phyloP scores from a whole-genome alignment of 37 sponge, comb jelly and placozoan species.

The Haliclona indistincta region DNA sequence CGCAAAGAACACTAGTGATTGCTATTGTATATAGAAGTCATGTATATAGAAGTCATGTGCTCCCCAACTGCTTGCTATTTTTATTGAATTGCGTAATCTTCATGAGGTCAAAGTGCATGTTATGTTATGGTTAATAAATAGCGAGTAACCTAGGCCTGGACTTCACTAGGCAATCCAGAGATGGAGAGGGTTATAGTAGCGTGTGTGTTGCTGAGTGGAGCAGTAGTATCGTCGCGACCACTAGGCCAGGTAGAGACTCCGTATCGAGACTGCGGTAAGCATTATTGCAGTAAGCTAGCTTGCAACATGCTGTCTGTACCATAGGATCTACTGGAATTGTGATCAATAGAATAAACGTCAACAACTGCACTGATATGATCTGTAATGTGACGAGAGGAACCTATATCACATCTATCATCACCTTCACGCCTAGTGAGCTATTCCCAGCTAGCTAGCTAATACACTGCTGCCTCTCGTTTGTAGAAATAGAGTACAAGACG shows the following conservation, averaged over 20 bases:
- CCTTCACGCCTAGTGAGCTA: slow-evolving; percentile 17
- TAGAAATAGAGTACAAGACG: neutral
- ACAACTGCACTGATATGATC: slow-evolving; percentile 7
- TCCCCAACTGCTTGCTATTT: too few relatives aligned
- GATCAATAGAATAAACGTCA: slow-evolving; percentile 4
- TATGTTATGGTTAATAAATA: neutral
- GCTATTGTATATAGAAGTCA: neutral
- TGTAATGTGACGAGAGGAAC: slow-evolving; percentile 24
- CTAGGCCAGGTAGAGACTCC: neutral
- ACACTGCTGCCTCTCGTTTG: neutral
- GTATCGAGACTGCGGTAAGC: neutral
- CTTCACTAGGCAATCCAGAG: neutral
- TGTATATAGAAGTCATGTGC: too few relatives aligned
- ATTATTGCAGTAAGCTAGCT: neutral
- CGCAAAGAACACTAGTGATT: neutral
- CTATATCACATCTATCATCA: neutral
- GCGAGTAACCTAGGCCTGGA: neutral
- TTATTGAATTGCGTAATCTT: too few relatives aligned
- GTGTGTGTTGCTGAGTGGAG: neutral
- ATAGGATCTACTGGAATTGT: slow-evolving; percentile 3
- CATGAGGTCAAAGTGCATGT: too few relatives aligned
- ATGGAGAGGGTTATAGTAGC: neutral
- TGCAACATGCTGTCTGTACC: neutral
- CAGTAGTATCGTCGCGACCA: neutral
- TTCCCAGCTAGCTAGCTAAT: neutral